Conservation (phyloP, 2,888 invertebrate genomes). For the Nudaria mundana region DNA sequence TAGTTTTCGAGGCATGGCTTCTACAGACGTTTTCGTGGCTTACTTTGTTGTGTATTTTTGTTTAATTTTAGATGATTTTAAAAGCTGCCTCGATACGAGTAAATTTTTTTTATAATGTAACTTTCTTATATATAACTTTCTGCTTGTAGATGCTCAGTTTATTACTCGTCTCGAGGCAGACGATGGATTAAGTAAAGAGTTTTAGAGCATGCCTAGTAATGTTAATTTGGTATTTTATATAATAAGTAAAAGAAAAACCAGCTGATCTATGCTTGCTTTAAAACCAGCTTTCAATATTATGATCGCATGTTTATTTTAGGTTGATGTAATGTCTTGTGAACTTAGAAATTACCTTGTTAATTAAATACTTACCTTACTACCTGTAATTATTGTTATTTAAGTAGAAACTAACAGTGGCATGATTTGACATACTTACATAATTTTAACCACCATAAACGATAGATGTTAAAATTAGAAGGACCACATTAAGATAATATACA, state of each 20-base stretch:
- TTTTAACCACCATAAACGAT: no score
- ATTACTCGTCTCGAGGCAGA: slow-evolving; percentile 11
- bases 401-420: no score
- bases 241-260: no score
- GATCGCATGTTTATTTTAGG: slow-evolving; percentile 23
- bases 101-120: not conserved
- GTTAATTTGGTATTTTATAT: slow-evolving; percentile 1
- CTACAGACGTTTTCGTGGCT: slow-evolving; percentile 20
- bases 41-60: slow-evolving; percentile 21
- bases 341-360: no score
- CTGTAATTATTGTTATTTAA: no score
- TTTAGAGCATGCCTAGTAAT: slow-evolving; percentile 1
- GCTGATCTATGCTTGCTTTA: slow-evolving; percentile 23
- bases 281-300: slow-evolving; percentile 13
- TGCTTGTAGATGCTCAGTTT: no score
- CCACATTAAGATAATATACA: no score
- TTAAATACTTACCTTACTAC: no score
- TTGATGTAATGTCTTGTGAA: slow-evolving; percentile 29
- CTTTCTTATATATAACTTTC: no score
- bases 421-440: no score
- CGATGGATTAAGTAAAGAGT: not conserved
- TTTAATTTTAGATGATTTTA: no score
- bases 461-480: no score
- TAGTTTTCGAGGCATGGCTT: slow-evolving; percentile 41
- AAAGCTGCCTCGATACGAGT: slow-evolving; percentile 3